Evolutionary conservation across 1,140 invertebrate genomes (phyloP).

Genomic region (Zaprionus kolodkinae): DNA sequence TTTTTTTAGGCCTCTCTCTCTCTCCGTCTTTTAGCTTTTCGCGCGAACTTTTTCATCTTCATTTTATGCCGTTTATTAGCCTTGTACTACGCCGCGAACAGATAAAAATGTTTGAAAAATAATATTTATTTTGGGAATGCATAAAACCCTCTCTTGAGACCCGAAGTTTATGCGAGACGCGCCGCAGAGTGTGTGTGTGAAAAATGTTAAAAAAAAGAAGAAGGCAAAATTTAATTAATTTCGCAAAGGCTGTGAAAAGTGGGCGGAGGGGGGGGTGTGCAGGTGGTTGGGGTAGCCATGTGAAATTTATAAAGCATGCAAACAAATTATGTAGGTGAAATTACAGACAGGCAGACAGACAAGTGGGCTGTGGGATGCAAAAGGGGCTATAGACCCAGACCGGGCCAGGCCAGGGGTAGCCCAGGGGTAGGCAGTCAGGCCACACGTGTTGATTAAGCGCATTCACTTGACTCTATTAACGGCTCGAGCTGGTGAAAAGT

Average conservation of each 20-base stretch:
- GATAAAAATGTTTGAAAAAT: constrained; percentile 67
- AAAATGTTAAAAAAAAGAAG: neutral
- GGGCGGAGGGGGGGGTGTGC: neutral
- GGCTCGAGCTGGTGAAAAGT: constrained; percentile 41
- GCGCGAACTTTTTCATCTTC: constrained; percentile 42
- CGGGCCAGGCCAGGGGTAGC: neutral
- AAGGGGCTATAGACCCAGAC: neutral
- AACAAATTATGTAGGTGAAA: constrained; percentile 51
- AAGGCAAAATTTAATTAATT: constrained; percentile 45
- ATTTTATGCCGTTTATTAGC: constrained; percentile 44
- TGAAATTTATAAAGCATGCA: constrained; percentile 46
- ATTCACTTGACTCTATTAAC: constrained; percentile 81
- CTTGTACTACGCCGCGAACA: constrained; percentile 38
- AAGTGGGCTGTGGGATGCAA: neutral
- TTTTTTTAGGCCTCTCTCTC: constrained; percentile 10
- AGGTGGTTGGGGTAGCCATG: neutral
- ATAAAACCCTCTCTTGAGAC: constrained; percentile 31
- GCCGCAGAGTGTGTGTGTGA: constrained; percentile 6
- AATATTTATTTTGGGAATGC: constrained; percentile 69
- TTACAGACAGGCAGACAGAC: constrained; percentile 20
- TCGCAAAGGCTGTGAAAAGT: constrained; percentile 11
- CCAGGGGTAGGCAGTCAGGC: neutral
- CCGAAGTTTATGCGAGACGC: constrained; percentile 20
- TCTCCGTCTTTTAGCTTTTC: constrained; percentile 57
- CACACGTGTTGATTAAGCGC: constrained; percentile 77